These are phyloP conservation scores for Eurytoma adleriae DNA, from an alignment of 2,888 invertebrate species.

Conservation along the genomic window DNA sequence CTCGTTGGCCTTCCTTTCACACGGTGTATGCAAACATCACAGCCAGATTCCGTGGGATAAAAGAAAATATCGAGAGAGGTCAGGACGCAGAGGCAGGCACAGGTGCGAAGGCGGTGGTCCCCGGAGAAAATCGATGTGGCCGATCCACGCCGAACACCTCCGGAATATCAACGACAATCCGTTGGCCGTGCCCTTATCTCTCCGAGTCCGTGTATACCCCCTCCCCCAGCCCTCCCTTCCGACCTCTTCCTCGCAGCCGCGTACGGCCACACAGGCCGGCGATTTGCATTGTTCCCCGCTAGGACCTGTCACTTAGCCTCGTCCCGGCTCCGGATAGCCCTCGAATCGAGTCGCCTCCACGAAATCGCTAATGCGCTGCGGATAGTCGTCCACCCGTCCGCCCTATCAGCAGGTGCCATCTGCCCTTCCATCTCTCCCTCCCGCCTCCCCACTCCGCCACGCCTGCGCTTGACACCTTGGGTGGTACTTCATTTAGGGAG, in stretches of 20 bases:
- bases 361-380: constrained; percentile 70
- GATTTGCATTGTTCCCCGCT: constrained; percentile 36
- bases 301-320: constrained; percentile 32
- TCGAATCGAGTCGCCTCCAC: constrained; percentile 53
- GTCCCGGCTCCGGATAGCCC: not conserved
- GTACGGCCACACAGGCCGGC: constrained; percentile 45
- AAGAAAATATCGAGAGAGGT: not conserved
- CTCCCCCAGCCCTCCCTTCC: not conserved
- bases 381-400: constrained; percentile 54
- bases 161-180: constrained; percentile 37
- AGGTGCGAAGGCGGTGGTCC: constrained; percentile 30
- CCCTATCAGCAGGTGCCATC: constrained; percentile 70
- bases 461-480: constrained; percentile 71
- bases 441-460: constrained; percentile 9
- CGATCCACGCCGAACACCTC: not conserved
- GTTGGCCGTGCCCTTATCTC: constrained; percentile 18
- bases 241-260: constrained; percentile 10
- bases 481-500: constrained; percentile 68
- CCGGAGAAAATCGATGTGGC: constrained; percentile 26
- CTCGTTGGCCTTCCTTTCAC: not conserved
- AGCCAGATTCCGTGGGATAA: not conserved
- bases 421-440: constrained; percentile 39
- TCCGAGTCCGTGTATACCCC: not conserved
- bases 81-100: not conserved
- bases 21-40: constrained; percentile 8